Percentiles rank a stretch among this genome's conserved stretches.
These are phyloP conservation scores for Drosophila saltans DNA, from an alignment of 1,140 invertebrate genomes.

Conservation along the genomic window DNA sequence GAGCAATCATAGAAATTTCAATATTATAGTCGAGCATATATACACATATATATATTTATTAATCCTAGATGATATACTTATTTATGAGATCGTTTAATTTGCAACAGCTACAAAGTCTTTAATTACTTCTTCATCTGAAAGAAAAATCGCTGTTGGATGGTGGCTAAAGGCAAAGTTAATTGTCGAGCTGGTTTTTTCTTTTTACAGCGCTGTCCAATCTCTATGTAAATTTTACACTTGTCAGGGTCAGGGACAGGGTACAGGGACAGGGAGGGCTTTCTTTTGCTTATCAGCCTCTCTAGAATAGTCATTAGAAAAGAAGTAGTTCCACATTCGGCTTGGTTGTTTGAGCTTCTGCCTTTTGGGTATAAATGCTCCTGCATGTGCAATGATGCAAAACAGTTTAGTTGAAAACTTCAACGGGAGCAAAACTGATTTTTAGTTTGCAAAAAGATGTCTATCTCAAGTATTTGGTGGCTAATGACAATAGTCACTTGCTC, in stretches of 20 bases:
- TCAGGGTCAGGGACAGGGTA: neutral
- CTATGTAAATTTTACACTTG: constrained; percentile 59
- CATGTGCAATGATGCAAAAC: constrained; percentile 12
- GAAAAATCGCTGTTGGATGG: constrained; percentile 19
- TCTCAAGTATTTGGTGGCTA: constrained; percentile 18
- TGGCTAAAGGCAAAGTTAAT: constrained; percentile 18
- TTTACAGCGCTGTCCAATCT: constrained; percentile 43
- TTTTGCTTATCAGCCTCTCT: constrained; percentile 10
- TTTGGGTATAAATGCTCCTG: constrained; percentile 58
- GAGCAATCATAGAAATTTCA: constrained; percentile 14
- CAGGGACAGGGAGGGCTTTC: neutral
- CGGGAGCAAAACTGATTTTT: constrained; percentile 17
- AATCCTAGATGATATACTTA: constrained; percentile 2
- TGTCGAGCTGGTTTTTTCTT: constrained; percentile 36
- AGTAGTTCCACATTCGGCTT: constrained; percentile 14
- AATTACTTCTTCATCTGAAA: constrained; percentile 15
- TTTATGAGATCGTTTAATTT: neutral
- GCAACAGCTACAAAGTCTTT: constrained; percentile 9
- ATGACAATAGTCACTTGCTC: constrained; percentile 24
- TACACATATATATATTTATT: too few species aligned
- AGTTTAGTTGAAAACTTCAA: constrained; percentile 46
- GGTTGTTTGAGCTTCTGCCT: neutral
- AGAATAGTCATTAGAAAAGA: constrained; percentile 18
- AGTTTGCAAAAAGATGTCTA: constrained; percentile 28
- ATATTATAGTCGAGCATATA: neutral